Percentiles rank a stretch among this genome's conserved stretches.
Evolutionary conservation across 2,113 vertebrate species (phyloP).

Genomic region (Gavia stellata): DNA sequence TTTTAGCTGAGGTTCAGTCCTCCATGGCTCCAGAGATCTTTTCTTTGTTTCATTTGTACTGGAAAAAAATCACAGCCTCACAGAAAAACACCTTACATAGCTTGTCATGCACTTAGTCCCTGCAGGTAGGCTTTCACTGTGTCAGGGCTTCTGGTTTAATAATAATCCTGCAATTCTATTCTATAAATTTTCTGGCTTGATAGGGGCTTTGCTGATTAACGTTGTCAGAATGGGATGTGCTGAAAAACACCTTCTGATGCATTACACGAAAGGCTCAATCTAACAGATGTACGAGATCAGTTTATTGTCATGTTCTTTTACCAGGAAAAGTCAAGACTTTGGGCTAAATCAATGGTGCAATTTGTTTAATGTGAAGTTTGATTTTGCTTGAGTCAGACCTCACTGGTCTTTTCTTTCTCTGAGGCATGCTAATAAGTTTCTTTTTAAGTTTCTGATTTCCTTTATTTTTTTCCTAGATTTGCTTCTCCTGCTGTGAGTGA

Average conservation of each 20-base stretch:
- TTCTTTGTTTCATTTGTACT: background rate
- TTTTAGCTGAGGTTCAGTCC: background rate
- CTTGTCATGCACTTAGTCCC: background rate
- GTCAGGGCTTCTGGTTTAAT: background rate
- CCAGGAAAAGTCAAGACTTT: slow-evolving; percentile 4
- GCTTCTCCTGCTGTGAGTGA: background rate
- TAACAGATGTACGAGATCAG: background rate
- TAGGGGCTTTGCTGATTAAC: slow-evolving; percentile 19
- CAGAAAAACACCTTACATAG: background rate
- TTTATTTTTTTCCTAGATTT: background rate
- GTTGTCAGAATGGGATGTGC: slow-evolving; percentile 13
- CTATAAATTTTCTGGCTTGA: slow-evolving; percentile 3
- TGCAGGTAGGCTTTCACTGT: background rate
- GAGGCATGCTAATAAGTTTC: background rate
- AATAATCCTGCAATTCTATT: background rate
- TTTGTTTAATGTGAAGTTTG: slow-evolving; percentile 45
- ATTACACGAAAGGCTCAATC: slow-evolving; percentile 28
- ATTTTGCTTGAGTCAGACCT: slow-evolving; percentile 13
- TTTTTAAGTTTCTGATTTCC: background rate
- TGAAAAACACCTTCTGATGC: slow-evolving; percentile 45
- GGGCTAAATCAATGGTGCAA: slow-evolving; percentile 14
- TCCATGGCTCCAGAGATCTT: background rate
- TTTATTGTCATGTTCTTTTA: slow-evolving; percentile 32
- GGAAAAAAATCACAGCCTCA: background rate
- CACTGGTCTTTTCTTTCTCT: background rate